Conservation (phyloP, 2,888 invertebrate species). For the Clitarchus hookeri region DNA sequence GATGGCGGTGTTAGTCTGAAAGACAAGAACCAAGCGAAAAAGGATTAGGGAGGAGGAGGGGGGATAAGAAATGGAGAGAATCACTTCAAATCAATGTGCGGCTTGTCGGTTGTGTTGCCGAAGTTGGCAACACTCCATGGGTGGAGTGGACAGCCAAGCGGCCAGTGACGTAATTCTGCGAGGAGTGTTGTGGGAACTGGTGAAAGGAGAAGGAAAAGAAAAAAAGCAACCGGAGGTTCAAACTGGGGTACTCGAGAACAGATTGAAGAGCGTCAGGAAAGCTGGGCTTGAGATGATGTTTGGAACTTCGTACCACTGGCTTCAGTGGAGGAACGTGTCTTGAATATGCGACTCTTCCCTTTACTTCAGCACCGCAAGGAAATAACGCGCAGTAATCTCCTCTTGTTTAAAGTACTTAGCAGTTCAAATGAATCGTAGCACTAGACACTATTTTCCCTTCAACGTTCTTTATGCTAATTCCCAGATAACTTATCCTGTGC, state of each 20-base stretch:
- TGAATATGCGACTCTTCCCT: too few relatives aligned
- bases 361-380: too few relatives aligned
- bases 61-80: not conserved
- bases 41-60: not conserved
- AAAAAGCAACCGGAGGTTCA: not conserved
- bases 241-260: not conserved
- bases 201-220: not conserved
- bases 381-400: too few relatives aligned
- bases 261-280: not conserved
- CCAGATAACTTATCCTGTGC: too few relatives aligned
- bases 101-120: not conserved
- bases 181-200: not conserved
- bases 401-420: too few relatives aligned
- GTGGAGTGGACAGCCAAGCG: not conserved
- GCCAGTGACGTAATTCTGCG: not conserved
- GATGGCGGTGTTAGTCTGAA: too few relatives aligned
- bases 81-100: not conserved
- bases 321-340: too few relatives aligned
- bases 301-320: too few relatives aligned
- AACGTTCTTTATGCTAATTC: too few relatives aligned
- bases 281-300: not conserved
- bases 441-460: too few relatives aligned
- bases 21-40: too few relatives aligned
- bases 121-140: not conserved
- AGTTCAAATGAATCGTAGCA: too few relatives aligned